A percentile compares a stretch with the other conserved stretches of the same genome.
These are phyloP conservation scores for Latheticus oryzae DNA, from an alignment of 2,888 invertebrate genomes.

Conservation along the genomic window DNA sequence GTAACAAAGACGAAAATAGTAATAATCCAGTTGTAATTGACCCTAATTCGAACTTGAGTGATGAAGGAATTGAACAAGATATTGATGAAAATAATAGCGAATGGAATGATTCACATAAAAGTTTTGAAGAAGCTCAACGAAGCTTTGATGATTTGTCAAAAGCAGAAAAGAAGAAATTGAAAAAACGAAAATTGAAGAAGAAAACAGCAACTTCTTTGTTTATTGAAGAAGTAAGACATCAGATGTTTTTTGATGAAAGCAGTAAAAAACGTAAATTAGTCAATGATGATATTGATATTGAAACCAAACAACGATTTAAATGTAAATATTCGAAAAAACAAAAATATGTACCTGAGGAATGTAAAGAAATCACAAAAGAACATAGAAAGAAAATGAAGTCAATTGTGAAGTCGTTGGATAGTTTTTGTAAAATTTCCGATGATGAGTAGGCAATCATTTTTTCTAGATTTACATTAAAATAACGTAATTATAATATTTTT, in stretches of 20 bases:
- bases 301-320: slow-evolving; percentile 44
- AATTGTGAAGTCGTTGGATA: slow-evolving; percentile 56
- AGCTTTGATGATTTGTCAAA: slow-evolving; percentile 58
- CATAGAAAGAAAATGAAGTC: slow-evolving; percentile 51
- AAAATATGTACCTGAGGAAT: slow-evolving; percentile 43
- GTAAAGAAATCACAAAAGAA: slow-evolving; percentile 53
- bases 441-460: slow-evolving; percentile 49
- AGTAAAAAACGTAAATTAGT: slow-evolving; percentile 56
- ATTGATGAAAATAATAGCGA: slow-evolving; percentile 50
- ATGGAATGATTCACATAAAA: slow-evolving; percentile 52
- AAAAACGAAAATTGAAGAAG: slow-evolving; percentile 55
- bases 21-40: slow-evolving; percentile 45
- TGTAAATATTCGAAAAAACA: slow-evolving; percentile 49
- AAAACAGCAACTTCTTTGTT: slow-evolving; percentile 49
- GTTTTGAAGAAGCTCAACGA: slow-evolving; percentile 57
- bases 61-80: slow-evolving; percentile 60
- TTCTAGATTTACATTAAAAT: no score
- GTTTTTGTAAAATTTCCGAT: slow-evolving; percentile 60
- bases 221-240: slow-evolving; percentile 48
- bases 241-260: slow-evolving; percentile 46
- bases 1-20: slow-evolving; percentile 52
- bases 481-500: no score
- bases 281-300: slow-evolving; percentile 49
- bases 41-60: slow-evolving; percentile 39
- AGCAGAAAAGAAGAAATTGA: slow-evolving; percentile 58